A percentile compares a stretch with the other conserved stretches of the same genome.
Conservation (phyloP, 2,797 vertebrate genomes). For the Neosilurus mollespiculum region DNA sequence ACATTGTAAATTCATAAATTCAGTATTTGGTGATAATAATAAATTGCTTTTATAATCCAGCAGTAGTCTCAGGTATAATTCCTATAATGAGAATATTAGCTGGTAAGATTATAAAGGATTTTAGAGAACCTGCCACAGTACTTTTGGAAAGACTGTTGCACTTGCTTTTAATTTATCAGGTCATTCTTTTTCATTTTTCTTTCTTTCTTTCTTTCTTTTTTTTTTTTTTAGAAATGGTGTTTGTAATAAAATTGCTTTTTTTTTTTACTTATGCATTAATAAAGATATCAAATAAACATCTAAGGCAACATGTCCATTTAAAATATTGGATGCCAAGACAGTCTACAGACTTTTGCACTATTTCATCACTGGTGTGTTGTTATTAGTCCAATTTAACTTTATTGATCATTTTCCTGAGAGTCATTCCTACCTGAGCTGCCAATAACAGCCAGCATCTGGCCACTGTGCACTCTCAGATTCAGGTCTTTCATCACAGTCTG, state of each 20-base stretch:
- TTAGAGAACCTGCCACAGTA: not conserved
- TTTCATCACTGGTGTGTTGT: not conserved
- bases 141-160: not conserved
- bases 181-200: not conserved
- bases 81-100: not conserved
- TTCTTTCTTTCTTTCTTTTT: not conserved
- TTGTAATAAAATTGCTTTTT: not conserved
- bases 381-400: not conserved
- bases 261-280: not conserved
- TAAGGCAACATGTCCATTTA: not conserved
- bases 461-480: slow-evolving; percentile 85
- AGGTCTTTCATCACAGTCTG: slow-evolving; percentile 82
- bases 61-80: not conserved
- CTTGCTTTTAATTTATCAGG: not conserved
- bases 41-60: not conserved
- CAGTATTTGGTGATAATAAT: no score
- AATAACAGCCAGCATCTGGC: slow-evolving; percentile 95
- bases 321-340: not conserved
- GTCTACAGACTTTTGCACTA: not conserved
- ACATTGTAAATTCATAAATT: not conserved
- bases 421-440: slow-evolving; percentile 85
- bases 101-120: not conserved
- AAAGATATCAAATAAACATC: not conserved
- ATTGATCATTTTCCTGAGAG: not conserved
- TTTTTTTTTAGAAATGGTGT: not conserved